Conservation (phyloP, 53 echinoderm and acorn worm genomes). For the Patiria pectinifera region DNA sequence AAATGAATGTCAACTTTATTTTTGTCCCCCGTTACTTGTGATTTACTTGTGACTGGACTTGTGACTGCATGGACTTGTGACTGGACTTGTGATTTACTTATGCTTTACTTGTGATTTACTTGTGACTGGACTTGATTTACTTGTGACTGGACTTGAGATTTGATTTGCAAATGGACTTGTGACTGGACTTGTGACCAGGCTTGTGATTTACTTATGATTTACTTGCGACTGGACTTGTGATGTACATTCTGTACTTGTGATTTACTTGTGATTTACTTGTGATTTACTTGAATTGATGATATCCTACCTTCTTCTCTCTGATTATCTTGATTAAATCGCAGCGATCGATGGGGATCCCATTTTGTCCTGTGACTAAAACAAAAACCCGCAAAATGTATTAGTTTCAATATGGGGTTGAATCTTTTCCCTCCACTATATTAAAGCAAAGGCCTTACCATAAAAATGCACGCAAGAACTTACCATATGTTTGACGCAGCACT, state of each 20-base stretch:
- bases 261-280: neutral
- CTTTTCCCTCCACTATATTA: too few species aligned
- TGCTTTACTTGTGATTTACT: neutral
- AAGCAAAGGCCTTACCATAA: too few species aligned
- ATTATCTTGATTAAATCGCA: slow-evolving; percentile 88
- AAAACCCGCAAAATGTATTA: too few species aligned
- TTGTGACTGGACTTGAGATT: too few species aligned
- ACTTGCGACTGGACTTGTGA: neutral
- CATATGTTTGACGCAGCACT: slow-evolving; percentile 38
- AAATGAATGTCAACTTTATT: too few species aligned
- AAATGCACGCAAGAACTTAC: neutral
- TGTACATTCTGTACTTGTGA: too few species aligned
- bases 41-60: neutral
- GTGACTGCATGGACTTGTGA: too few species aligned
- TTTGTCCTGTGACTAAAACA: slow-evolving; percentile 62
- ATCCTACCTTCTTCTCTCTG: slow-evolving; percentile 87
- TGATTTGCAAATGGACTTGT: too few species aligned
- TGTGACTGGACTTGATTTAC: neutral
- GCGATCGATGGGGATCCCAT: slow-evolving; percentile 86
- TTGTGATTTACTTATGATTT: neutral
- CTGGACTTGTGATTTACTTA: neutral
- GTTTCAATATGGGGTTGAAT: too few species aligned
- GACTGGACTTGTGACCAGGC: too few species aligned
- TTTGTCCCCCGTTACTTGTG: neutral
- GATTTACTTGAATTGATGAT: neutral